These are phyloP conservation scores for Ifrita kowaldi DNA, from an alignment of 2,113 vertebrate species.

Conservation along the genomic window DNA sequence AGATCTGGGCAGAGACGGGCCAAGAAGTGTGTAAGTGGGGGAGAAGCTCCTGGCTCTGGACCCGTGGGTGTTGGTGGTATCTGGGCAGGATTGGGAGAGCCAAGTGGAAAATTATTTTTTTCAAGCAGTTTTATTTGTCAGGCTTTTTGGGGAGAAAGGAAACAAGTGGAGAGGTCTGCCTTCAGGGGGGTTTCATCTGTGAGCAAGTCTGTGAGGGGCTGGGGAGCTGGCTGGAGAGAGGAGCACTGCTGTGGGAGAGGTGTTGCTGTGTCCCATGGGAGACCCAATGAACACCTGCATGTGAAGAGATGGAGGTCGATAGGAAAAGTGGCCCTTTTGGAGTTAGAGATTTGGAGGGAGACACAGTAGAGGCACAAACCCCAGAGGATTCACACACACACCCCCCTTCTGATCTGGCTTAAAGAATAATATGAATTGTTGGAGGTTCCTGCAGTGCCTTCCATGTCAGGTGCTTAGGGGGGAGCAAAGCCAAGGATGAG, in stretches of 20 bases:
- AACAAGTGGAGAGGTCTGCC: neutral
- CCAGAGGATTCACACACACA: neutral
- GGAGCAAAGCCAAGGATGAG: neutral
- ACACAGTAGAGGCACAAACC: neutral
- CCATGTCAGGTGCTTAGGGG: neutral
- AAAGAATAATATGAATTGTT: neutral
- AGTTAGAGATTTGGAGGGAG: neutral
- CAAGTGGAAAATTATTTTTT: neutral
- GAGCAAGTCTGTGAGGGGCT: neutral
- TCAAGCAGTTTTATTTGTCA: neutral
- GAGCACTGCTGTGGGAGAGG: neutral
- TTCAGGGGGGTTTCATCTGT: accelerated
- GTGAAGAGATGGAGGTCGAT: accelerated
- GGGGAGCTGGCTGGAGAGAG: neutral
- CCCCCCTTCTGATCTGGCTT: neutral
- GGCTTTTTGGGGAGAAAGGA: neutral
- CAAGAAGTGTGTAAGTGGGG: neutral
- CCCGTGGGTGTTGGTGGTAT: neutral
- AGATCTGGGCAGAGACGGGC: neutral
- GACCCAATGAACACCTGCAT: neutral
- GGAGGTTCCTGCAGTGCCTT: neutral
- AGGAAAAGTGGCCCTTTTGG: neutral
- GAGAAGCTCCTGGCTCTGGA: neutral
- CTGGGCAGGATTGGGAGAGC: neutral
- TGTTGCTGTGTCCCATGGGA: neutral